Percentiles rank a stretch among this genome's conserved stretches.
Evolutionary conservation across 2,797 vertebrate genomes (phyloP).

Genomic region (Takifugu ocellatus): DNA sequence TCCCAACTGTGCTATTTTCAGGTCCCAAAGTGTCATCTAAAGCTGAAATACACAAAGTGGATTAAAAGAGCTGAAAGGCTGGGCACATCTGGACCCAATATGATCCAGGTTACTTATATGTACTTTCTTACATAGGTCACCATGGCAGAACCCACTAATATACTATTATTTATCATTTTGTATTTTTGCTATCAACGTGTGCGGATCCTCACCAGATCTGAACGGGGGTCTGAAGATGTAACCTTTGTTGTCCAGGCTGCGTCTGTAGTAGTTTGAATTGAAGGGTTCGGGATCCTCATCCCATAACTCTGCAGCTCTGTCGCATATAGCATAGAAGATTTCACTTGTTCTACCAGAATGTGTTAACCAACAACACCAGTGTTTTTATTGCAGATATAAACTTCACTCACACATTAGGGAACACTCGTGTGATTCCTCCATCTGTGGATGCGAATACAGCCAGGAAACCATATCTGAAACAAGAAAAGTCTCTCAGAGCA

Average conservation of each 20-base stretch:
- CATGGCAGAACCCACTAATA: too few relatives aligned
- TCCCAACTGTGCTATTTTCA: constrained; percentile 88
- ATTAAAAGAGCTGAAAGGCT: neutral
- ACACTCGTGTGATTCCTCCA: constrained; percentile 92
- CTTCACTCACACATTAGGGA: constrained; percentile 90
- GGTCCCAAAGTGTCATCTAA: constrained; percentile 76
- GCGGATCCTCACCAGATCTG: constrained; percentile 78
- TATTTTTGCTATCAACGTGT: neutral
- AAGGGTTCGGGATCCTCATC: constrained; percentile 93
- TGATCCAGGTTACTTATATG: too few relatives aligned
- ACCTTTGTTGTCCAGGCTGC: constrained; percentile 94
- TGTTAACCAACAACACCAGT: too few relatives aligned
- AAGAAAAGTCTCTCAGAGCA: neutral
- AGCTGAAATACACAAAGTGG: constrained; percentile 58
- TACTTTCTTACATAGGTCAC: too few relatives aligned
- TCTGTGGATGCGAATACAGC: constrained; percentile 94
- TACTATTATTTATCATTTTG: neutral
- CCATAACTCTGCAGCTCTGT: constrained; percentile 92
- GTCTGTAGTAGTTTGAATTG: constrained; percentile 91
- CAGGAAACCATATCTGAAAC: constrained; percentile 90
- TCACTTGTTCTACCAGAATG: neutral
- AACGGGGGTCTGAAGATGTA: constrained; percentile 91
- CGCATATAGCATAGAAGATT: constrained; percentile 13
- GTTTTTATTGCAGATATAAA: neutral
- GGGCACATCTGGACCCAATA: too few relatives aligned